A percentile compares a stretch with the other conserved stretches of the same genome.
These are phyloP conservation scores for Argentina silus DNA, from an alignment of 2,797 vertebrate species.

Conservation along the genomic window DNA sequence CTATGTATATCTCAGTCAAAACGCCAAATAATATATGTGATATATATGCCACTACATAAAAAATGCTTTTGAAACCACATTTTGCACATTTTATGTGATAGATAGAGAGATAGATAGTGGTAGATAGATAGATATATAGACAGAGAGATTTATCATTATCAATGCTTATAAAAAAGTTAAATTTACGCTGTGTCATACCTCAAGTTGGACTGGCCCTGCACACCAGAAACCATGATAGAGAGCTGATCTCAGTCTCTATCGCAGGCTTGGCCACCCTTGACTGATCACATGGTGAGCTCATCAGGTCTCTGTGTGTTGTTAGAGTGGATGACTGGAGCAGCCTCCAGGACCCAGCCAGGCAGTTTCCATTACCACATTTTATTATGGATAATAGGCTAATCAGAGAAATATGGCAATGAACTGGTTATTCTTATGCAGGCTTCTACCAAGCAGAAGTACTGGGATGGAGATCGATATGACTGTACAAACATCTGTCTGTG, in stretches of 20 bases:
- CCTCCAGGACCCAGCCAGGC: constrained; percentile 53
- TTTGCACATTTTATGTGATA: too few species aligned
- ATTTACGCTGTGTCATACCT: too few species aligned
- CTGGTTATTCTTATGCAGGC: constrained; percentile 41
- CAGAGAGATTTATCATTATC: too few species aligned
- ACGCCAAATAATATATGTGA: not conserved
- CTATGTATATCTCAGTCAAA: not conserved
- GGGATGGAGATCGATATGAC: not conserved
- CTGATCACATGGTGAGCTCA: constrained; percentile 62
- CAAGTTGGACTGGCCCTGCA: too few species aligned
- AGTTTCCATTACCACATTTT: constrained; percentile 63
- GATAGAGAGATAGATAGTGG: too few species aligned
- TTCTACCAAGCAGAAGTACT: constrained; percentile 34
- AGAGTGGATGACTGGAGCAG: constrained; percentile 46
- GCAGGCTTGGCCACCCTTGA: constrained; percentile 50
- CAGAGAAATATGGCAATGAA: constrained; percentile 61
- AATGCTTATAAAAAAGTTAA: too few species aligned
- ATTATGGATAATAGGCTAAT: constrained; percentile 69
- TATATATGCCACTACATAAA: not conserved
- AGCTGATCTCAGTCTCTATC: constrained; percentile 27
- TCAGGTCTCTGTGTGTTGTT: constrained; percentile 58
- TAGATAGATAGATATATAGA: too few species aligned
- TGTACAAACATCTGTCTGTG: not conserved
- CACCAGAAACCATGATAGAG: not conserved
- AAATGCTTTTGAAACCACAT: not conserved